phyloP scores from a whole-genome alignment of 2,113 vertebrate species.

The Silurus asotus region DNA sequence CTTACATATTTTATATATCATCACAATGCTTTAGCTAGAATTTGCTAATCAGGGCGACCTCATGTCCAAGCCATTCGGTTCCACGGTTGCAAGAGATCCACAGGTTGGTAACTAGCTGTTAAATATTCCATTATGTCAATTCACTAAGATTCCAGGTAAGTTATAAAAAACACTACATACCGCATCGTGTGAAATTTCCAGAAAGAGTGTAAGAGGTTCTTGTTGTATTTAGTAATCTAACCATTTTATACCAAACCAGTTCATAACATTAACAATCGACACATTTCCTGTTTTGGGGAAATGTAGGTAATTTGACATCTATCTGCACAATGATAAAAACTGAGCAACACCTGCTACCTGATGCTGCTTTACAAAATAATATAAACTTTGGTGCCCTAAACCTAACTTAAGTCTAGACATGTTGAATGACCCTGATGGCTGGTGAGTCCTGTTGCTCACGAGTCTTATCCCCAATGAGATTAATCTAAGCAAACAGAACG shows the following conservation, averaged over 20 bases:
- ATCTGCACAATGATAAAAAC: background rate
- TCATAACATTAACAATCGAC: background rate
- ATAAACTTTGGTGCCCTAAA: background rate
- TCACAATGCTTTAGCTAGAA: background rate
- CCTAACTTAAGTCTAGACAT: background rate
- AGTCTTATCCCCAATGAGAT: slow-evolving; percentile 19
- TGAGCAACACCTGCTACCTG: background rate
- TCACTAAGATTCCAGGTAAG: background rate
- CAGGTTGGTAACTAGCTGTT: too few species aligned
- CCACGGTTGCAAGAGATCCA: too few species aligned
- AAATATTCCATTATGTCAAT: background rate
- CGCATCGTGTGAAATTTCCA: background rate
- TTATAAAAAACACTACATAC: background rate
- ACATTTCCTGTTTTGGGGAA: background rate
- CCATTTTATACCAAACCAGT: background rate
- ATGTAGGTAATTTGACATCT: background rate
- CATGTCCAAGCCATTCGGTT: background rate
- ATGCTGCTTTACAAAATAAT: background rate
- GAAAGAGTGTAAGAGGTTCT: background rate
- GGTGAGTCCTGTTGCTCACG: slow-evolving; percentile 20
- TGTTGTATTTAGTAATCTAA: background rate
- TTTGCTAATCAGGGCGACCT: background rate
- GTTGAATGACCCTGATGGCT: slow-evolving; percentile 1
- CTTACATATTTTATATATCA: too few species aligned
- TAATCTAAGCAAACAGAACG: slow-evolving; percentile 1